Percentiles rank a stretch among this genome's conserved stretches.
phyloP scores from a whole-genome alignment of 2,113 vertebrate genomes.

The Plecturocebus donacophilus region DNA sequence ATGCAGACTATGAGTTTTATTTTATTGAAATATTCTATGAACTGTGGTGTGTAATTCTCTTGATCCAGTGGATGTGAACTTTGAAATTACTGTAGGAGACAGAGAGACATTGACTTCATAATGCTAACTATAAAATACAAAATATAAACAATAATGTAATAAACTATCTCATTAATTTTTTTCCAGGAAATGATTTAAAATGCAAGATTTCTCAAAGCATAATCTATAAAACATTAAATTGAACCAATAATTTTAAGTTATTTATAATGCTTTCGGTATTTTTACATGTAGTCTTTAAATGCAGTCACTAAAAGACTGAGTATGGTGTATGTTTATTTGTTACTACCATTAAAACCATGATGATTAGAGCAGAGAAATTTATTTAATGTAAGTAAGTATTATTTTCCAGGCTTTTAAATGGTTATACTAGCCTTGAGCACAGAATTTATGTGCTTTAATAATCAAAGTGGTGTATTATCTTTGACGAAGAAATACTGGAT shows the following conservation, averaged over 20 bases:
- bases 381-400: constrained; percentile 34
- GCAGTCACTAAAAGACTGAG: background rate
- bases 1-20: background rate
- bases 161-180: constrained; percentile 17
- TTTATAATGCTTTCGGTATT: constrained; percentile 17
- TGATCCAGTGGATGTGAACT: background rate
- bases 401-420: background rate
- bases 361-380: constrained; percentile 31
- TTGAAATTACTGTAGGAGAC: constrained; percentile 8
- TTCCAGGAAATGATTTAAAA: constrained; percentile 44
- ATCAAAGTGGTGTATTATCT: background rate
- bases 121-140: constrained; percentile 20
- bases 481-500: background rate
- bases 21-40: constrained; percentile 5
- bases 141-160: background rate
- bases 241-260: constrained; percentile 13
- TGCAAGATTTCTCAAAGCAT: constrained; percentile 8
- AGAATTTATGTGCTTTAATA: background rate
- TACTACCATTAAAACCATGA: background rate
- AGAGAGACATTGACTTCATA: background rate
- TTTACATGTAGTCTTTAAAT: constrained; percentile 25
- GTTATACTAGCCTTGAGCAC: background rate
- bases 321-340: background rate
- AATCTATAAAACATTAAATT: constrained; percentile 28
- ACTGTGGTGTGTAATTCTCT: background rate